Conservation (phyloP, 2,797 vertebrate species). For the Chiropotes sagulatus region DNA sequence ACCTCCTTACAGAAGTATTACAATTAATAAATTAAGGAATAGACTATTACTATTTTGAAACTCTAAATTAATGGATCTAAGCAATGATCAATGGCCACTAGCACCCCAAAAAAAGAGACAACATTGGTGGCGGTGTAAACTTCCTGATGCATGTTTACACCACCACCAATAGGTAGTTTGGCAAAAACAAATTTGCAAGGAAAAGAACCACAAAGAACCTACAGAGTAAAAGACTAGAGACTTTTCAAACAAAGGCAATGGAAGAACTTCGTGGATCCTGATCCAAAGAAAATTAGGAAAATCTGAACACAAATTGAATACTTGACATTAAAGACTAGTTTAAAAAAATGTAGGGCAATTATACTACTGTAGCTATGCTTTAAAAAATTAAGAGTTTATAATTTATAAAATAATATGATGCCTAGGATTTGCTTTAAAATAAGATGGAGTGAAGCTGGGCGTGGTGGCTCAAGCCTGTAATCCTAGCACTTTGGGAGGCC, state of each 20-base stretch:
- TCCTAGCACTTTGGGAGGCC: background rate
- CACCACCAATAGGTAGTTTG: background rate
- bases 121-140: background rate
- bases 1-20: background rate
- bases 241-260: background rate
- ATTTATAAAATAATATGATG: background rate
- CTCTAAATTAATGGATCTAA: background rate
- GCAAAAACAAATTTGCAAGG: background rate
- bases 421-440: background rate
- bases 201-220: background rate
- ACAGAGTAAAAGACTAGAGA: background rate
- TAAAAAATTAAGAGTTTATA: background rate
- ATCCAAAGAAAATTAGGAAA: constrained; percentile 25
- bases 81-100: background rate
- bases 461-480: background rate
- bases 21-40: background rate
- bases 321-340: background rate
- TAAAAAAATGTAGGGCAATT: background rate
- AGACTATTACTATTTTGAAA: background rate
- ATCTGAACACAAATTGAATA: background rate
- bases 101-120: background rate
- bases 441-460: background rate
- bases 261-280: background rate
- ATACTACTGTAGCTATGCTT: background rate
- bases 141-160: background rate